phyloP scores from a whole-genome alignment of 2,113 vertebrate genomes.

The Dasyornis broadbenti region DNA sequence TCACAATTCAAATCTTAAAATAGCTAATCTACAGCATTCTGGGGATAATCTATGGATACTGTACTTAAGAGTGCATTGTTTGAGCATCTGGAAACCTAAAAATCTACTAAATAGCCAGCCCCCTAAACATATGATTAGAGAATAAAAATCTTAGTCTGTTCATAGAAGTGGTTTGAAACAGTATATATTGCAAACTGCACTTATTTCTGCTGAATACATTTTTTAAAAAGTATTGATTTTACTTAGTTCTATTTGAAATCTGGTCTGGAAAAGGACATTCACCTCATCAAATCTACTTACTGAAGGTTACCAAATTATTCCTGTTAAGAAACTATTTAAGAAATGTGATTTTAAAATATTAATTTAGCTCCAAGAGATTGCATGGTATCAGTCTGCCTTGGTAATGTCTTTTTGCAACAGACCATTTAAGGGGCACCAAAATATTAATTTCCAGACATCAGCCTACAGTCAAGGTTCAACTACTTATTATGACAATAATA shows the following conservation, averaged over 20 bases:
- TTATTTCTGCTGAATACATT: neutral
- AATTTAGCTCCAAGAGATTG: neutral
- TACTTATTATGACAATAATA: neutral
- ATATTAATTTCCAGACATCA: neutral
- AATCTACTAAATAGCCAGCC: conserved; percentile 70
- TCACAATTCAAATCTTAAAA: conserved; percentile 76
- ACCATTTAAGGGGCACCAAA: neutral
- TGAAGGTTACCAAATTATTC: conserved; percentile 50
- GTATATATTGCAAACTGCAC: conserved; percentile 27
- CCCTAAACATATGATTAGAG: conserved; percentile 79
- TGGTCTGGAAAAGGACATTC: conserved; percentile 19
- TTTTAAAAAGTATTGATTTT: conserved; percentile 37
- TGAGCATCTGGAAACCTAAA: conserved; percentile 78
- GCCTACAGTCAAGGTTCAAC: neutral
- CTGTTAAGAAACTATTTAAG: neutral
- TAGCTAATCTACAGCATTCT: conserved; percentile 72
- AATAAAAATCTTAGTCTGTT: conserved; percentile 74
- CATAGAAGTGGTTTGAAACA: conserved; percentile 62
- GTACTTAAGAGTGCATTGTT: conserved; percentile 73
- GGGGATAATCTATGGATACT: conserved; percentile 66
- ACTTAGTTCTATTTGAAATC: conserved; percentile 33
- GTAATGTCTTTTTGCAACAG: neutral
- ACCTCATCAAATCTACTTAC: conserved; percentile 49
- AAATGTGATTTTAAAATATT: conserved; percentile 32
- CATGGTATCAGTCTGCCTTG: neutral